Conservation (phyloP, 1,140 invertebrate species). For the Drosophila bocqueti region DNA sequence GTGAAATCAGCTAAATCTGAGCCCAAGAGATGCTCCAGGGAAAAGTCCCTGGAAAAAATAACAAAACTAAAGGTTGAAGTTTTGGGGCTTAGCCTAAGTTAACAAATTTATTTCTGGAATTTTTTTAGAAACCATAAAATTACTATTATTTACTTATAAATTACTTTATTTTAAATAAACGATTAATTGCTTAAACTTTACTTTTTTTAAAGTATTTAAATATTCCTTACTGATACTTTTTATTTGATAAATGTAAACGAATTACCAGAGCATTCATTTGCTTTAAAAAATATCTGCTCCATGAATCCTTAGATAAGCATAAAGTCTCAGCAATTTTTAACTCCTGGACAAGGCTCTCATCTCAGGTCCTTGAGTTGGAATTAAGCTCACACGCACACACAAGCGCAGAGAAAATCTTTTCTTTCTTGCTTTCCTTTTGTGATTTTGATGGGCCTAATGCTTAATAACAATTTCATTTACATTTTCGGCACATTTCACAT, state of each 20-base stretch:
- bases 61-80: not conserved
- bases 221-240: not conserved
- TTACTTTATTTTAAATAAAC: no score
- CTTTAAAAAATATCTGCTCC: not conserved
- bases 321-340: not conserved
- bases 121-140: no score
- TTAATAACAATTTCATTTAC: slow-evolving; percentile 67
- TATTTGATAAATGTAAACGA: slow-evolving; percentile 2
- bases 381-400: slow-evolving; percentile 13
- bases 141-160: no score
- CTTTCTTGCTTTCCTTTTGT: slow-evolving; percentile 20
- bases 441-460: slow-evolving; percentile 48
- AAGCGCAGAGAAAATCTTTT: slow-evolving; percentile 19
- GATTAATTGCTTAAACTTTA: no score
- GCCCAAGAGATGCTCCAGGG: slow-evolving; percentile 2
- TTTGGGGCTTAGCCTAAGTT: not conserved
- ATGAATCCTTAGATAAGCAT: slow-evolving; percentile 18
- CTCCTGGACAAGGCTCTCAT: slow-evolving; percentile 19
- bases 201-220: not conserved
- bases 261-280: not conserved
- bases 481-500: slow-evolving; percentile 62
- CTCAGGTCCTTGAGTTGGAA: slow-evolving; percentile 23
- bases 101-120: not conserved
- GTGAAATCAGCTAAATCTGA: slow-evolving; percentile 27
- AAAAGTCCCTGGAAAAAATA: not conserved